These are phyloP conservation scores for Drosophila albomicans DNA, from an alignment of 1,140 invertebrate genomes.

Conservation along the genomic window DNA sequence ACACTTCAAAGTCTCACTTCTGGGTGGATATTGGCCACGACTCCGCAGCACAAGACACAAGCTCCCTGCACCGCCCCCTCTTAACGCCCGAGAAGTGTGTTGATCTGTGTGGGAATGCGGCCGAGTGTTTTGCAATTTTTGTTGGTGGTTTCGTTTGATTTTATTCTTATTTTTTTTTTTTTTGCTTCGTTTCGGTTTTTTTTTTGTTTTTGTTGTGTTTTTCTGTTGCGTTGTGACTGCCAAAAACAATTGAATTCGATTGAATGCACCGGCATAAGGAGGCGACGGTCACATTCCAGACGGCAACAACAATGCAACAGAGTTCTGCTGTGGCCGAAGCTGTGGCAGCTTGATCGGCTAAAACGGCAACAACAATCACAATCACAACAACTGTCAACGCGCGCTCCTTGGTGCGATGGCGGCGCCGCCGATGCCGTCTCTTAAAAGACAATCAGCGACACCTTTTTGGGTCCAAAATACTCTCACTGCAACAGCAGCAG, in stretches of 20 bases:
- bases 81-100: not conserved
- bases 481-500: slow-evolving; percentile 54
- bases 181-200: not conserved
- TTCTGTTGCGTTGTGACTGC: slow-evolving; percentile 55
- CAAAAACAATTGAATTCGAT: slow-evolving; percentile 84
- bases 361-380: slow-evolving; percentile 76
- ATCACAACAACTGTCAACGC: slow-evolving; percentile 82
- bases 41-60: not conserved
- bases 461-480: slow-evolving; percentile 84
- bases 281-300: slow-evolving; percentile 71
- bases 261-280: slow-evolving; percentile 79
- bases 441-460: slow-evolving; percentile 84
- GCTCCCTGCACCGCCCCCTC: slow-evolving; percentile 1
- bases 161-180: slow-evolving; percentile 2
- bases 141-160: slow-evolving; percentile 23
- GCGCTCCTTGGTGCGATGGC: slow-evolving; percentile 63
- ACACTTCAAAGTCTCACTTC: slow-evolving; percentile 30
- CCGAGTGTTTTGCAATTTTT: slow-evolving; percentile 74
- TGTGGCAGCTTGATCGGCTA: not conserved
- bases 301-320: slow-evolving; percentile 65
- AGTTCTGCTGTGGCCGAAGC: not conserved
- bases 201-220: slow-evolving; percentile 19
- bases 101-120: slow-evolving; percentile 73
- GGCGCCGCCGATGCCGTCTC: slow-evolving; percentile 77
- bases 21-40: slow-evolving; percentile 25